Evolutionary conservation across 2,888 invertebrate species (phyloP), one percentile per base, ranked within the genome.

Genomic region (Eugnorisma glareosa): DNA sequence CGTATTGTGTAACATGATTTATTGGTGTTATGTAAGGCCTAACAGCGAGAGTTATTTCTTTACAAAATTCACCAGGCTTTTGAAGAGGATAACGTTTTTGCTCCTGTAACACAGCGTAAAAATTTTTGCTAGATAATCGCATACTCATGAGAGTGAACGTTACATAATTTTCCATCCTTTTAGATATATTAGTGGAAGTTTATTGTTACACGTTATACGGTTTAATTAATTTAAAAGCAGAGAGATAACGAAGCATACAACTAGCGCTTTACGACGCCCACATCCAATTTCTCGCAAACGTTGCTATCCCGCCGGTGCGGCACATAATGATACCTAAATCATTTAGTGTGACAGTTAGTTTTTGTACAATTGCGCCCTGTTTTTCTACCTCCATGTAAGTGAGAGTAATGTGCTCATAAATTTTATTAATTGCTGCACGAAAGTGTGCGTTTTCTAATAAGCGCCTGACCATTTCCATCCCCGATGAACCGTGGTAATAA

Each of bases 211-310:
- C 48, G 75, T 77, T 73, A 67, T 68, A 83, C 61, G 67, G 73
- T 67, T 77, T 84, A 81, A 87, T 89, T 84, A 76, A 88, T 81
- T 83, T 87, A 80, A 86, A 88, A 85, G 73, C 59, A 73, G 68
- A 72, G 71, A 82, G 79, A 82, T 82, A 83, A 82, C 71, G 72
- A 71, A 75, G 59, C 64, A 83, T 80, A 84, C 77, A 84, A 85
- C 83, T 81, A 87, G 75, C 72, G 72, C 70, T 86, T 84, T 72
- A 80, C 76, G 63, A 82, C 89, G 84, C 89, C 89, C 88, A 89
- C 89, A 77, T 83, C 77, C 84, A 88, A 89, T 89, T 88, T 88
- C 87, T 83, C 79, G 77, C 84, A 78, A 85, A 83, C 78, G 81
- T 79, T 77, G 86, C 78, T 86, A 76, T 78, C 77, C 81, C 83